These are phyloP conservation scores for Drosophila austrosaltans DNA, from an alignment of 2,888 invertebrate genomes.

Conservation along the genomic window DNA sequence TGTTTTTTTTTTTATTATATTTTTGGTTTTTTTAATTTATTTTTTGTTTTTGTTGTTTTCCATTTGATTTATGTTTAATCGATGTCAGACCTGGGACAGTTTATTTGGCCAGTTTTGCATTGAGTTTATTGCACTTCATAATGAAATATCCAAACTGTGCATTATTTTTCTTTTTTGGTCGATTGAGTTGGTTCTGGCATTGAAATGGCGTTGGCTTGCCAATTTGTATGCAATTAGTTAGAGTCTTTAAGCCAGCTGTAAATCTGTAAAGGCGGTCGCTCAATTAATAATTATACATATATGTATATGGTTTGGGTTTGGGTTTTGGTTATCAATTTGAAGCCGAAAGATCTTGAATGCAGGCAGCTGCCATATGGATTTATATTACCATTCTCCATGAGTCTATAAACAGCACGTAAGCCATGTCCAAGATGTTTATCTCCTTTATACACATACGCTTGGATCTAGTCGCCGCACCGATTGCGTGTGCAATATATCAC, in stretches of 20 bases:
- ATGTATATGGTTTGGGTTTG: not conserved
- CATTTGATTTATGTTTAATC: slow-evolving; percentile 65
- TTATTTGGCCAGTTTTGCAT: slow-evolving; percentile 52
- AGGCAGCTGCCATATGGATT: slow-evolving; percentile 43
- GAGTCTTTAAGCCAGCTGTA: slow-evolving; percentile 40
- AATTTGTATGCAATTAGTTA: slow-evolving; percentile 69
- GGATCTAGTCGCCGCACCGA: slow-evolving; percentile 5
- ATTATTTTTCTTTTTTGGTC: slow-evolving; percentile 38
- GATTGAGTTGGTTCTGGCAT: slow-evolving; percentile 50
- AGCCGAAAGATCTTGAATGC: slow-evolving; percentile 17
- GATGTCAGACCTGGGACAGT: slow-evolving; percentile 32
- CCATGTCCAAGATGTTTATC: slow-evolving; percentile 63
- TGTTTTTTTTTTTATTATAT: slow-evolving; percentile 38
- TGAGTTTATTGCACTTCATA: slow-evolving; percentile 43
- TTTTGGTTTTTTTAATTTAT: not conserved
- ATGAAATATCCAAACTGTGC: slow-evolving; percentile 11
- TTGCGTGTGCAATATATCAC: slow-evolving; percentile 64
- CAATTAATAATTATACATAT: slow-evolving; percentile 52
- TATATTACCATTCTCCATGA: slow-evolving; percentile 56
- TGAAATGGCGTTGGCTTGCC: slow-evolving; percentile 51
- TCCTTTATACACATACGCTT: not conserved
- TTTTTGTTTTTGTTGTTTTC: not conserved
- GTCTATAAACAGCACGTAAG: slow-evolving; percentile 65
- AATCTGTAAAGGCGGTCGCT: slow-evolving; percentile 59
- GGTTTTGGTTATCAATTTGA: slow-evolving; percentile 11